These are phyloP conservation scores for Tenebrosternarchus preto DNA, from an alignment of 2,113 vertebrate species.

Conservation along the genomic window DNA sequence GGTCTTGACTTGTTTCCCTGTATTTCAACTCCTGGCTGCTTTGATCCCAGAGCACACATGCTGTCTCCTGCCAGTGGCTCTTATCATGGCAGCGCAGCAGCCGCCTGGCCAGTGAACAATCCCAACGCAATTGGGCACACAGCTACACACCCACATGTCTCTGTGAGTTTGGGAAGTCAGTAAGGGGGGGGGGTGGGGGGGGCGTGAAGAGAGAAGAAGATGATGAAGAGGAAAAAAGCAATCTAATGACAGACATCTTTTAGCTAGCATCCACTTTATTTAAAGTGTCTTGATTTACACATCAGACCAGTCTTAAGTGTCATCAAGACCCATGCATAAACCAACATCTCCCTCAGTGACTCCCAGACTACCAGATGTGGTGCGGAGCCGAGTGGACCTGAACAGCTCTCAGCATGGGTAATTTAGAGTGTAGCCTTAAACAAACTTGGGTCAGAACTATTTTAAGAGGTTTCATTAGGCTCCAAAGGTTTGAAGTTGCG, in stretches of 20 bases:
- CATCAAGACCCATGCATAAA: conserved; percentile 38
- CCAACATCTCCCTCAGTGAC: conserved; percentile 32
- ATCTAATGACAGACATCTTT: neutral
- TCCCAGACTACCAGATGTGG: neutral
- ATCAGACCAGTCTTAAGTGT: conserved; percentile 1
- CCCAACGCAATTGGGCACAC: conserved; percentile 12
- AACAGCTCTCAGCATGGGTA: conserved; percentile 12
- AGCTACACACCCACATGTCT: neutral
- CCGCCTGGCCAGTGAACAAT: neutral
- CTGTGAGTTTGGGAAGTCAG: neutral
- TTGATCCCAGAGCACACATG: neutral
- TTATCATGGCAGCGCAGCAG: conserved; percentile 17
- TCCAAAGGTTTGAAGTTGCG: neutral
- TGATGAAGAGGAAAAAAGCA: neutral
- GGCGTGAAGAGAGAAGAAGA: neutral
- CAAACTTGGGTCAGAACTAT: neutral
- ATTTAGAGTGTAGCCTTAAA: neutral
- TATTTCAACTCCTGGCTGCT: conserved; percentile 14
- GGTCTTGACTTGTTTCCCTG: conserved; percentile 22
- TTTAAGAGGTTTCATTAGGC: neutral
- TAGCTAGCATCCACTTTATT: neutral
- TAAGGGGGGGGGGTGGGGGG: too few species aligned
- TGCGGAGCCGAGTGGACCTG: neutral
- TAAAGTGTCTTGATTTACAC: neutral
- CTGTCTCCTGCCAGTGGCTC: conserved; percentile 18